Evolutionary conservation across 2,113 vertebrate species (phyloP).

Genomic region (Edolisoma coerulescens): DNA sequence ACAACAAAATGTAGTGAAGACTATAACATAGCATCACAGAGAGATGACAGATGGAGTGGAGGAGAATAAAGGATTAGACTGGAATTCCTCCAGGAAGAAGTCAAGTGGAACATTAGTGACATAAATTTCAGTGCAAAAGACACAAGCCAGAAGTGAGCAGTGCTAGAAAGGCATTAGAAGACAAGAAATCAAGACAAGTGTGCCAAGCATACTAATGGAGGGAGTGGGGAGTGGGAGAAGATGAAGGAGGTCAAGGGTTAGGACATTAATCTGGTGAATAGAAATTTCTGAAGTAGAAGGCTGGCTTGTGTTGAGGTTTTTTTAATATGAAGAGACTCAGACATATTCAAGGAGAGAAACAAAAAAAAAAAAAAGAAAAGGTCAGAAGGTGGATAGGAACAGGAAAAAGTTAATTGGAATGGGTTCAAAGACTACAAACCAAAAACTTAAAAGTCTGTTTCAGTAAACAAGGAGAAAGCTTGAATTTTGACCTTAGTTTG

Average conservation of each 20-base stretch:
- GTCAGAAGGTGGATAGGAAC: background rate
- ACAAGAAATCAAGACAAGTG: background rate
- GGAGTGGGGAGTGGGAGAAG: background rate
- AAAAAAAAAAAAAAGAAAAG: background rate
- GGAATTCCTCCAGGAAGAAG: conserved; percentile 54
- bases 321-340: background rate
- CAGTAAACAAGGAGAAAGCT: background rate
- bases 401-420: background rate
- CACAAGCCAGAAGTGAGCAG: conserved; percentile 34
- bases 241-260: background rate
- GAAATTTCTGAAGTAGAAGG: background rate
- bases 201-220: background rate
- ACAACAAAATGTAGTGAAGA: conserved; percentile 26
- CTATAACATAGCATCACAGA: background rate
- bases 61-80: conserved; percentile 49
- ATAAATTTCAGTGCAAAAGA: conserved; percentile 15
- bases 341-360: background rate
- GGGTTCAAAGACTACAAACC: background rate
- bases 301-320: background rate
- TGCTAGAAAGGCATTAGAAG: background rate
- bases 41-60: conserved; percentile 57
- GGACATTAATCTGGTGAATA: background rate
- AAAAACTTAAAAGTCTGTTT: background rate
- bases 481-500: background rate
- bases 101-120: conserved; percentile 30